These are phyloP conservation scores for Caretta caretta DNA, from an alignment of 2,113 vertebrate genomes.

Conservation along the genomic window DNA sequence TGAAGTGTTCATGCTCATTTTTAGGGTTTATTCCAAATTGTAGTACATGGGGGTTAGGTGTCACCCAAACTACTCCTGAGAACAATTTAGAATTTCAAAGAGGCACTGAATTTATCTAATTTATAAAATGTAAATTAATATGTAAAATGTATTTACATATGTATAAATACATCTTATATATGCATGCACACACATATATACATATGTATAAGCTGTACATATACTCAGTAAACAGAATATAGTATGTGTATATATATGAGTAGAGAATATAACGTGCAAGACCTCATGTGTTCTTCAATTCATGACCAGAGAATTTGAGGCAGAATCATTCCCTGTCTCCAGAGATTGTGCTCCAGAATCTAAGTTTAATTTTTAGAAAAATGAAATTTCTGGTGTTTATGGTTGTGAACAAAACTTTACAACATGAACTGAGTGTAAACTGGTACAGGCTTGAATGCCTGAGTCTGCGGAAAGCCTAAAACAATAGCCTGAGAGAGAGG, in stretches of 20 bases:
- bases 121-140: background rate
- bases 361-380: background rate
- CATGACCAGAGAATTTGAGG: background rate
- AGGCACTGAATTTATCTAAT: background rate
- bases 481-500: rapidly evolving
- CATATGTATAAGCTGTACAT: background rate
- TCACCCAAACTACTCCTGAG: background rate
- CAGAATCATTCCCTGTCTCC: background rate
- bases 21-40: background rate
- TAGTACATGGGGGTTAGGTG: background rate
- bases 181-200: background rate
- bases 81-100: background rate
- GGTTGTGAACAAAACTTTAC: background rate
- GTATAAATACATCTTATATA: background rate
- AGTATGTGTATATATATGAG: background rate
- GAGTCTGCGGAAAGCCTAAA: background rate
- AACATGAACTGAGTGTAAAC: background rate
- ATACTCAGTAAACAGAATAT: background rate
- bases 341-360: background rate
- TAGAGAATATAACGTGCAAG: background rate
- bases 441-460: background rate
- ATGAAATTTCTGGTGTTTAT: background rate
- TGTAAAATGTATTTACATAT: background rate
- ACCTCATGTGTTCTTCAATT: background rate
- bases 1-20: background rate